phyloP scores from a whole-genome alignment of 2,113 vertebrate genomes.

The Melospiza melodia region DNA sequence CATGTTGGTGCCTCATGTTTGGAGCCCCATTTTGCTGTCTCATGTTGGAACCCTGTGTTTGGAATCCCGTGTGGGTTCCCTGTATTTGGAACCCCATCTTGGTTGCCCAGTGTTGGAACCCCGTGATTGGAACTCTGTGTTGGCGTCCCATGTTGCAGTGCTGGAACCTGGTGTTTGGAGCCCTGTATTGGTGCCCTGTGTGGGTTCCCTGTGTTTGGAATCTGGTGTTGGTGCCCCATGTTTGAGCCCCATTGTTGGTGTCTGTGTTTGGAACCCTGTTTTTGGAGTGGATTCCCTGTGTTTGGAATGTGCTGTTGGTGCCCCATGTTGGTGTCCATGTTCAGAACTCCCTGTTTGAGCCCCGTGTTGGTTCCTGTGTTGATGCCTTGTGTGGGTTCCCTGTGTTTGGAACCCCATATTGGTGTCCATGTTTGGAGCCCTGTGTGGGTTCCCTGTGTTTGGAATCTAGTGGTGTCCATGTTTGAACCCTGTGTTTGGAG shows the following conservation, averaged over 20 bases:
- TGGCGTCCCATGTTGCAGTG: too few species aligned
- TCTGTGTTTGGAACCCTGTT: background rate
- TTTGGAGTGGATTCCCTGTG: background rate
- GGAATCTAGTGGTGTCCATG: too few species aligned
- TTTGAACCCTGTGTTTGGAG: too few species aligned
- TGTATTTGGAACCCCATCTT: rapidly evolving
- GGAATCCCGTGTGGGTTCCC: too few species aligned
- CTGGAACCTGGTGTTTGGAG: background rate
- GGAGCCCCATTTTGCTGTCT: background rate
- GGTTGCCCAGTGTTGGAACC: too few species aligned
- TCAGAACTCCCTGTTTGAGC: too few species aligned
- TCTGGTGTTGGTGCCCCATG: too few species aligned
- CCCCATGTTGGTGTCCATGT: too few species aligned
- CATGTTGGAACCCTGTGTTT: background rate
- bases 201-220: background rate
- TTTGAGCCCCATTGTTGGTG: too few species aligned
- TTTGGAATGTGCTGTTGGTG: background rate
- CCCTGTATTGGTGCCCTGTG: background rate
- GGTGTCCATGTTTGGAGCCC: too few species aligned
- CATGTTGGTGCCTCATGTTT: background rate
- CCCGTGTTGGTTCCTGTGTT: too few species aligned
- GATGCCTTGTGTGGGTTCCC: background rate
- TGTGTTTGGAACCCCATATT: background rate
- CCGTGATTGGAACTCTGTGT: background rate
- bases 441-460: background rate